Evolutionary conservation across 2,888 invertebrate genomes (phyloP).

Genomic region (Caenorhabditis macrosperma): DNA sequence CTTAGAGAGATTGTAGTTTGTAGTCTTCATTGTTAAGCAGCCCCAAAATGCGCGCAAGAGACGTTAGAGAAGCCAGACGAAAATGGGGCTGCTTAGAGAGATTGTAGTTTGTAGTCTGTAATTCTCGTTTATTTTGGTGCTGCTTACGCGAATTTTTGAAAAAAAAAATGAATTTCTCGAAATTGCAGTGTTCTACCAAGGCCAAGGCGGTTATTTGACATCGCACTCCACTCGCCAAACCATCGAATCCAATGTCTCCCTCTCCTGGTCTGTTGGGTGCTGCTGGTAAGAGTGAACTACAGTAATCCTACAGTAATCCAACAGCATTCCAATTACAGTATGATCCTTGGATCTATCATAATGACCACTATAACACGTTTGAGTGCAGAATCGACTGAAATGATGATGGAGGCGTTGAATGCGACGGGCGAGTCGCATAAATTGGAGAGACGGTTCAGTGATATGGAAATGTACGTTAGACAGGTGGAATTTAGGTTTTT

Average conservation of each 20-base stretch:
- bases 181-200: slow-evolving; percentile 64
- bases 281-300: slow-evolving; percentile 33
- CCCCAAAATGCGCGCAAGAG: too few relatives aligned
- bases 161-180: too few relatives aligned
- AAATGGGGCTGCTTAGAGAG: too few relatives aligned
- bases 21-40: too few relatives aligned
- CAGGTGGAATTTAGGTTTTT: not conserved
- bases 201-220: slow-evolving; percentile 63
- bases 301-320: not conserved
- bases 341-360: slow-evolving; percentile 60
- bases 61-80: too few relatives aligned
- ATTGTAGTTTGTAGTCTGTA: too few relatives aligned
- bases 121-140: too few relatives aligned
- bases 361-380: slow-evolving; percentile 46
- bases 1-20: too few relatives aligned
- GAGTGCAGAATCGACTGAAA: not conserved
- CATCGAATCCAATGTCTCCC: slow-evolving; percentile 63
- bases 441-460: slow-evolving; percentile 52
- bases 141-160: too few relatives aligned
- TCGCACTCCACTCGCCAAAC: slow-evolving; percentile 65
- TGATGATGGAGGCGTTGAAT: not conserved
- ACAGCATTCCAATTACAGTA: slow-evolving; percentile 24
- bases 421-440: not conserved
- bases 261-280: slow-evolving; percentile 64
- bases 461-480: slow-evolving; percentile 53